phyloP scores from a whole-genome alignment of 2,797 vertebrate species.

The Petrocephalus schoutedeni region DNA sequence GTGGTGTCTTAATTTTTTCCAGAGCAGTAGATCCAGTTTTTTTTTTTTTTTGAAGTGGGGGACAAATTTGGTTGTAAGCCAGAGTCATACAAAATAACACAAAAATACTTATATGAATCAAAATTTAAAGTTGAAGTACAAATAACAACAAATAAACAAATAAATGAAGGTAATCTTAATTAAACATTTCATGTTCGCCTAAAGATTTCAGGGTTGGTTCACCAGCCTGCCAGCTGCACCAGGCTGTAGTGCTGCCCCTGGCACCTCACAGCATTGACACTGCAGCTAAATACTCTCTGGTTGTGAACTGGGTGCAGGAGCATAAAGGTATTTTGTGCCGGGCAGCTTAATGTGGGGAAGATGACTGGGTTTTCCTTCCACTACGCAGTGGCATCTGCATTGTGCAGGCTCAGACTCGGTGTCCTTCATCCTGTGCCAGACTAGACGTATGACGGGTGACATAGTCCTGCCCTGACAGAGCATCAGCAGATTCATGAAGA shows the following conservation, averaged over 20 bases:
- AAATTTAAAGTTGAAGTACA: too few relatives aligned
- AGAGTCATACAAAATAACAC: too few relatives aligned
- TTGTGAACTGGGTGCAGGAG: neutral
- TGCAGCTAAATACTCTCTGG: neutral
- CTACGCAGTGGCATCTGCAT: neutral
- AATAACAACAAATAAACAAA: too few relatives aligned
- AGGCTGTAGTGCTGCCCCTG: neutral
- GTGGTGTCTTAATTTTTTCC: too few relatives aligned
- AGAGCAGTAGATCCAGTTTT: too few relatives aligned
- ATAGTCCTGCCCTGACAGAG: neutral
- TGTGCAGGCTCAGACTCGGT: neutral
- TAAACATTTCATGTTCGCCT: neutral
- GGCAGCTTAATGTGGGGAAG: neutral
- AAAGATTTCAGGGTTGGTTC: neutral
- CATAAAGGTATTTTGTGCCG: neutral
- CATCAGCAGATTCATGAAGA: neutral
- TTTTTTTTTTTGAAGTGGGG: too few relatives aligned
- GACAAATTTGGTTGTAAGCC: too few relatives aligned
- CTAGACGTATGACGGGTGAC: neutral
- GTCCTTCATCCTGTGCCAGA: neutral
- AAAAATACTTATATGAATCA: too few relatives aligned
- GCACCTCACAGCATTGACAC: neutral
- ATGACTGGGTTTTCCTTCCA: neutral
- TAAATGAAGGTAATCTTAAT: neutral
- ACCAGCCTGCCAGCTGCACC: neutral